phyloP scores from a whole-genome alignment of 2,888 invertebrate genomes.

The Liposcelis brunnea region DNA sequence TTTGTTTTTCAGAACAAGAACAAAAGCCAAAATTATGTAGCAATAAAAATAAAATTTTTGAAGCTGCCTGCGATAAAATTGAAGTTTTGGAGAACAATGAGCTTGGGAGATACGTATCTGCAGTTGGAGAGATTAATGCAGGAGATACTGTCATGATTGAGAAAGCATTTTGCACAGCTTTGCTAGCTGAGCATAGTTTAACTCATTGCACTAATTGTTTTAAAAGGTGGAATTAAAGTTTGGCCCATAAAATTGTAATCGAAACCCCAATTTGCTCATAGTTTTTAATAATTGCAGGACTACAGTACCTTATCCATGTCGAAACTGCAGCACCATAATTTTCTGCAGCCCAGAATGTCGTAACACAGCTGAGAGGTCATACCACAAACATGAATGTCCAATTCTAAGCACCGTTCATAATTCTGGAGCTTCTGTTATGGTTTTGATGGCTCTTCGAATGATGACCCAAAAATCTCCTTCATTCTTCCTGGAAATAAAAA shows the following conservation, averaged over 20 bases:
- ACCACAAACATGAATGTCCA: slow-evolving; percentile 60
- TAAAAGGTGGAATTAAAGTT: slow-evolving; percentile 33
- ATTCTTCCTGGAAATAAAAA: slow-evolving; percentile 15
- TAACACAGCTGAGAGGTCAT: slow-evolving; percentile 41
- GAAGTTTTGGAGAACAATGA: slow-evolving; percentile 40
- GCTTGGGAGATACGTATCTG: slow-evolving; percentile 53
- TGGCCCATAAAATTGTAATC: too few relatives aligned
- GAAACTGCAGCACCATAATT: slow-evolving; percentile 54
- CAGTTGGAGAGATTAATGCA: slow-evolving; percentile 39
- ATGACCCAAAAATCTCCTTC: slow-evolving; percentile 48
- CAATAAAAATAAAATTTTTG: slow-evolving; percentile 31
- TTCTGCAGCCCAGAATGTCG: slow-evolving; percentile 54
- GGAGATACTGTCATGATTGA: slow-evolving; percentile 59
- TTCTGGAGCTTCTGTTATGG: slow-evolving; percentile 66
- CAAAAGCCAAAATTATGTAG: slow-evolving; percentile 16
- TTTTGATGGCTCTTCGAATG: slow-evolving; percentile 55
- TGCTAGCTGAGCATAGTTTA: slow-evolving; percentile 54
- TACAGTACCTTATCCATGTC: slow-evolving; percentile 49
- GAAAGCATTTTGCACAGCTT: slow-evolving; percentile 51
- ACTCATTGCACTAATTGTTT: slow-evolving; percentile 70
- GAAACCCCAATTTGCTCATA: neutral
- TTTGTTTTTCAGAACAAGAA: slow-evolving; percentile 3
- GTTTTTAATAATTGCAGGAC: slow-evolving; percentile 27
- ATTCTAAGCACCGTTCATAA: slow-evolving; percentile 58
- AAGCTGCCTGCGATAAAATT: slow-evolving; percentile 43